Evolutionary conservation across 2,113 vertebrate species (phyloP).

Genomic region (Chionomys nivalis): DNA sequence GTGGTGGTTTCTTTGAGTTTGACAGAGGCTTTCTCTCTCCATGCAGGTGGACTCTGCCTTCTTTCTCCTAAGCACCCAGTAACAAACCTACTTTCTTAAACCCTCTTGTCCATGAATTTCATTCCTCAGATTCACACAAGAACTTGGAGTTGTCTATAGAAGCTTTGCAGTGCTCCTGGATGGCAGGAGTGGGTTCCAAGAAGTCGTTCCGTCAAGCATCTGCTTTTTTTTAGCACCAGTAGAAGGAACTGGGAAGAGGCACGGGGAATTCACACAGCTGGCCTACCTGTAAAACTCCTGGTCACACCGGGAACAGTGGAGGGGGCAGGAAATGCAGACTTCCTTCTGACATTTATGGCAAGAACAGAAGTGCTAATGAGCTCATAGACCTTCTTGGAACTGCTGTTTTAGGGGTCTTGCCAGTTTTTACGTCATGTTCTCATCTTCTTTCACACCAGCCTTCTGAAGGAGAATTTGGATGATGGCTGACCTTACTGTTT

Average conservation of each 20-base stretch:
- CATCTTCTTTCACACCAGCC: not conserved
- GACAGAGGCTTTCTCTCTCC: not conserved
- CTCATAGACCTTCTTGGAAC: not conserved
- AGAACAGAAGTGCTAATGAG: not conserved
- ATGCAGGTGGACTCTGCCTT: not conserved
- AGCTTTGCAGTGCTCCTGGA: not conserved
- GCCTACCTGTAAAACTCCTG: not conserved
- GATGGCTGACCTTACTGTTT: not conserved
- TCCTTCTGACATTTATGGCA: not conserved
- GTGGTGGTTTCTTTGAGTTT: not conserved
- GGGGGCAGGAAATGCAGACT: not conserved
- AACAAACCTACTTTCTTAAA: too few relatives aligned
- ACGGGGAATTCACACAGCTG: not conserved
- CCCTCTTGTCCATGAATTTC: not conserved
- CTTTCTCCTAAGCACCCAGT: too few relatives aligned
- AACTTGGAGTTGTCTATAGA: not conserved
- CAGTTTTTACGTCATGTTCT: not conserved
- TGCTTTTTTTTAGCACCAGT: not conserved
- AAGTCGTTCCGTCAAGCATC: too few relatives aligned
- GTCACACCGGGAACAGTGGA: not conserved
- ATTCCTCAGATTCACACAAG: not conserved
- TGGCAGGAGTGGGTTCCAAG: not conserved
- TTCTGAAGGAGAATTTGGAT: not conserved
- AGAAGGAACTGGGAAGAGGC: not conserved
- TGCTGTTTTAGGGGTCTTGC: not conserved